Percentiles rank a stretch among this genome's conserved stretches.
These are phyloP conservation scores for Microcebus lehilahytsara DNA, from an alignment of 2,113 vertebrate genomes.

Conservation along the genomic window DNA sequence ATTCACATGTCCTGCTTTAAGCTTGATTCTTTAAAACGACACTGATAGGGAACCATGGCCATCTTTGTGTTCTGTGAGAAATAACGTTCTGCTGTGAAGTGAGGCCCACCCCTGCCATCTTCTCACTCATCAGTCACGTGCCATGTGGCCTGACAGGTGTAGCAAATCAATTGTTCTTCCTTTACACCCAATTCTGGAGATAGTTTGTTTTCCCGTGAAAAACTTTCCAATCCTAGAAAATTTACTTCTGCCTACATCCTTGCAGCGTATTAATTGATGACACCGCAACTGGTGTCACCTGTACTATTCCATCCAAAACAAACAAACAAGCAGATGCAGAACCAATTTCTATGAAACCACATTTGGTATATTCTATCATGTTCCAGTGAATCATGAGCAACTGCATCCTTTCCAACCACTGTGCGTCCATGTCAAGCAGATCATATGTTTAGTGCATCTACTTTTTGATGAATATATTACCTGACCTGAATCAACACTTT, in stretches of 20 bases:
- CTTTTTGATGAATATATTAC: not conserved
- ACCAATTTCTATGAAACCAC: not conserved
- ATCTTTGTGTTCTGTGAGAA: not conserved
- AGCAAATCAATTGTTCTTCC: not conserved
- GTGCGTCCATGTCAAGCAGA: not conserved
- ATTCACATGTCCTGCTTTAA: not conserved
- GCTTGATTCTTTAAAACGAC: conserved; percentile 6
- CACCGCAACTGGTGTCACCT: not conserved
- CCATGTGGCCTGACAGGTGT: not conserved
- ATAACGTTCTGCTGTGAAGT: not conserved
- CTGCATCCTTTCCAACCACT: not conserved
- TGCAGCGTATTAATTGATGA: not conserved
- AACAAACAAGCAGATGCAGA: not conserved
- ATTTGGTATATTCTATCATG: not conserved
- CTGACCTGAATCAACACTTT: not conserved
- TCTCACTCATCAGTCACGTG: not conserved
- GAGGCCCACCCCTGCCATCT: not conserved
- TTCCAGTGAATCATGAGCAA: not conserved
- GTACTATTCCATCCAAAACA: not conserved
- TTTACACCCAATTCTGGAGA: not conserved
- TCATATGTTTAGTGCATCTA: not conserved
- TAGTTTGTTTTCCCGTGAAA: not conserved
- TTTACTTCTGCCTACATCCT: not conserved
- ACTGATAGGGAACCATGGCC: not conserved
- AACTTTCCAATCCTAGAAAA: not conserved